Evolutionary conservation across 2,888 invertebrate genomes (phyloP).

Genomic region (Lissonota sp.): DNA sequence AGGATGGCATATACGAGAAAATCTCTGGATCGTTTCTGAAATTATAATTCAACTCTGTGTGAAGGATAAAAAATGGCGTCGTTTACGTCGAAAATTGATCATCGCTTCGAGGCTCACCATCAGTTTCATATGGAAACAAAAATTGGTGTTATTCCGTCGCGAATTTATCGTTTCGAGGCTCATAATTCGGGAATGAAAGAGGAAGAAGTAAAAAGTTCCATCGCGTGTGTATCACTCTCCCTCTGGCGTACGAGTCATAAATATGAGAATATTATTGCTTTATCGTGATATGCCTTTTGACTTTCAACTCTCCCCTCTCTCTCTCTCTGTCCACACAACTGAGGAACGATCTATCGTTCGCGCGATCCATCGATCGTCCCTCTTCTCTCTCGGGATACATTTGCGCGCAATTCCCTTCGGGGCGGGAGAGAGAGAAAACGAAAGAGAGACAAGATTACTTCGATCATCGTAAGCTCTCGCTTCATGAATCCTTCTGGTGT

Average conservation of each 20-base stretch:
- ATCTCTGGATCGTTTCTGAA: neutral
- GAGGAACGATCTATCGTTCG: constrained; percentile 58
- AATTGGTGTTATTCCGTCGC: neutral
- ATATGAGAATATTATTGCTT: constrained; percentile 67
- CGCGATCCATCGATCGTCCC: constrained; percentile 33
- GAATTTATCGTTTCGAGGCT: constrained; percentile 47
- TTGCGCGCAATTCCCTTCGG: constrained; percentile 40
- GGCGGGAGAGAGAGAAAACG: neutral
- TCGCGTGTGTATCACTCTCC: constrained; percentile 25
- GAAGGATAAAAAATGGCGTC: constrained; percentile 8
- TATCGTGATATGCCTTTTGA: constrained; percentile 53
- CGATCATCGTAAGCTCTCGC: constrained; percentile 54
- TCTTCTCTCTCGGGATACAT: constrained; percentile 33
- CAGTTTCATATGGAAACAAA: neutral
- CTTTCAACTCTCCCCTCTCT: neutral
- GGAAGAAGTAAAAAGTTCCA: neutral
- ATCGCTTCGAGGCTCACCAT: constrained; percentile 8
- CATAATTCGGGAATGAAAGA: constrained; percentile 13
- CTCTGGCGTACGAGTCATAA: constrained; percentile 43
- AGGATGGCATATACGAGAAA: neutral
- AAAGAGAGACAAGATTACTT: constrained; percentile 47
- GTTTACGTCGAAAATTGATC: constrained; percentile 22
- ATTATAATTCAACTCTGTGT: neutral
- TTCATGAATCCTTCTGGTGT: constrained; percentile 55
- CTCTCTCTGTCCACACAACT: constrained; percentile 54